phyloP scores from a whole-genome alignment of 1,140 invertebrate species.

The Procambarus clarkii region DNA sequence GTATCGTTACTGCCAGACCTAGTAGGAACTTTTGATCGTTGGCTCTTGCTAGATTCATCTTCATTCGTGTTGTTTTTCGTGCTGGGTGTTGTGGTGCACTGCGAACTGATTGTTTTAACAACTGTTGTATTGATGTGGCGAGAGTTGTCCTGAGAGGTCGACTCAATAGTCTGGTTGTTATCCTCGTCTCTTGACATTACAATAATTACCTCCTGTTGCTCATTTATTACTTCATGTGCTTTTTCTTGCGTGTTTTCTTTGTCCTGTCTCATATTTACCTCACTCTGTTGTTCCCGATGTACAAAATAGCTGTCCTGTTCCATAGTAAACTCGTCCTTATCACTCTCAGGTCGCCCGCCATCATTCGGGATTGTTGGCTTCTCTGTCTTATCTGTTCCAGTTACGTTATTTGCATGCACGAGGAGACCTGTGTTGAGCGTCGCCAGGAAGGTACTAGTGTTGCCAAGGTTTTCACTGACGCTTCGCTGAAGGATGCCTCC shows the following conservation, averaged over 20 bases:
- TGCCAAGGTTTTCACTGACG: too few species aligned
- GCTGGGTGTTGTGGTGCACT: neutral
- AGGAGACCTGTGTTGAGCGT: neutral
- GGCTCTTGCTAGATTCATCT: neutral
- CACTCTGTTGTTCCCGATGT: neutral
- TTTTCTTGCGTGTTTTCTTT: neutral
- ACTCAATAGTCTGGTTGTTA: neutral
- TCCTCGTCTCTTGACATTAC: neutral
- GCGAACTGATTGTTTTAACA: neutral
- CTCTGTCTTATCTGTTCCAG: neutral
- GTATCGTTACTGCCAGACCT: neutral
- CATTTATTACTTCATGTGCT: neutral
- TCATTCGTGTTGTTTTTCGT: neutral
- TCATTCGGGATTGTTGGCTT: neutral
- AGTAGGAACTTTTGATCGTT: neutral
- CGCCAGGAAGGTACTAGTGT: neutral
- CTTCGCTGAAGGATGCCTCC: too few species aligned
- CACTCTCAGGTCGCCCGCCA: too few species aligned
- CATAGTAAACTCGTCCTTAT: too few species aligned
- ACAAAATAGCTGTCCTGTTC: too few species aligned
- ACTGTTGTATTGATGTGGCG: neutral
- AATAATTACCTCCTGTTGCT: neutral
- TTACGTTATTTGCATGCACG: neutral
- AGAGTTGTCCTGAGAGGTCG: neutral
- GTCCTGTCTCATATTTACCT: neutral